Conservation (phyloP, 1,140 invertebrate genomes). For the Bombus affinis region DNA sequence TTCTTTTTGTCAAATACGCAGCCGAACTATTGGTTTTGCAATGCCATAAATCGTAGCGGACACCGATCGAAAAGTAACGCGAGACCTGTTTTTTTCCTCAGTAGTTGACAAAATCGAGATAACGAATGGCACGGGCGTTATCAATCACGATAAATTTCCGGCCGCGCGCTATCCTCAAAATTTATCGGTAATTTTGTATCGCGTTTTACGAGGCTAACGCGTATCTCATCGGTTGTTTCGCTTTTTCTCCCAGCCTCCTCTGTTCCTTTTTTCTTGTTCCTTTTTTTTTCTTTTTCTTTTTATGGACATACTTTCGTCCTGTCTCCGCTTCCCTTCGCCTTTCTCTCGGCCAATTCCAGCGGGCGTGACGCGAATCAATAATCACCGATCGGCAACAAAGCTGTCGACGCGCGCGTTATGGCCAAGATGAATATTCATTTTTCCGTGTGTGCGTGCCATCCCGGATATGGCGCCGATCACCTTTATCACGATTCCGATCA, state of each 20-base stretch:
- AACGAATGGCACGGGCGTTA: constrained; percentile 11
- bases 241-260: not conserved
- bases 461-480: constrained; percentile 6
- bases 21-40: constrained; percentile 21
- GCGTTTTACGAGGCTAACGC: constrained; percentile 10
- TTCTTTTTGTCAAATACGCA: constrained; percentile 6
- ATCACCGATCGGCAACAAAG: constrained; percentile 65
- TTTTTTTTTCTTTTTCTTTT: not conserved
- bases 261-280: not conserved
- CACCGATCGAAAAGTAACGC: constrained; percentile 31
- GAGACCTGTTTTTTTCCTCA: not conserved
- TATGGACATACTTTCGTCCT: not conserved
- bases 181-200: constrained; percentile 42
- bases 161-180: constrained; percentile 1
- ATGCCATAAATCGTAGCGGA: constrained; percentile 18
- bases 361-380: constrained; percentile 66
- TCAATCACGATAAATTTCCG: constrained; percentile 45
- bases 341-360: constrained; percentile 56
- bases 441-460: not conserved
- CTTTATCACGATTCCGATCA: constrained; percentile 7
- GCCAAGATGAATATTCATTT: constrained; percentile 67
- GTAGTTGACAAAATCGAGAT: constrained; percentile 33
- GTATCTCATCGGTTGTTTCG: constrained; percentile 4
- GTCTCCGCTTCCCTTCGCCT: not conserved
- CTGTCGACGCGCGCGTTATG: constrained; percentile 52